Percentiles rank a stretch among this genome's conserved stretches.
These are phyloP conservation scores for Phytoseiulus persimilis DNA, from an alignment of 2,888 invertebrate species.

Conservation along the genomic window DNA sequence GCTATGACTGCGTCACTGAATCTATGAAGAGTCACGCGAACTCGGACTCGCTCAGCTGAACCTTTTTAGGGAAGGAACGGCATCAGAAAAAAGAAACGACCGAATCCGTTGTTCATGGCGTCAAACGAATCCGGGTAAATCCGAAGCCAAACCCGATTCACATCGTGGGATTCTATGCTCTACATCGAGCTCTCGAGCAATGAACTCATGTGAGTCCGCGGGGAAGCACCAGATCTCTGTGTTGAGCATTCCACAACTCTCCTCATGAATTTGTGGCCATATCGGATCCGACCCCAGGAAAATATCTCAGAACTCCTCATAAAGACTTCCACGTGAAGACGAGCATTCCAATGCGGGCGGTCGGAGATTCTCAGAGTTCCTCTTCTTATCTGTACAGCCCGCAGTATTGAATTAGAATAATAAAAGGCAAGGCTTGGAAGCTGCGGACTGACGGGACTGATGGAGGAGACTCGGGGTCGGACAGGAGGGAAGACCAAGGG, in stretches of 20 bases:
- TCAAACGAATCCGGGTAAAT: background rate
- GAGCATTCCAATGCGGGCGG: no score
- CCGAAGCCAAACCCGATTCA: background rate
- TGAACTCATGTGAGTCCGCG: background rate
- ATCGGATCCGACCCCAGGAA: no score
- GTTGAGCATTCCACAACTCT: background rate
- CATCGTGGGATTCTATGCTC: background rate
- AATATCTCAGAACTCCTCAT: no score
- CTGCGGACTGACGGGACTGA: background rate
- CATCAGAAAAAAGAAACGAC: background rate
- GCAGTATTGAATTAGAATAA: background rate
- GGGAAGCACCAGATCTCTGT: no score
- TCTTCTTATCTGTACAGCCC: no score
- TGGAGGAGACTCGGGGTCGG: background rate
- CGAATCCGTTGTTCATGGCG: background rate
- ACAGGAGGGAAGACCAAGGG: background rate
- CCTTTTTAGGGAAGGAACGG: background rate
- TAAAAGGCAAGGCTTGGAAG: background rate
- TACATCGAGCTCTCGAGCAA: background rate
- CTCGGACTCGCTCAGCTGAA: background rate
- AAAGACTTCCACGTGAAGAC: no score
- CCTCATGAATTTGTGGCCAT: background rate
- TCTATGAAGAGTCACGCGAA: background rate
- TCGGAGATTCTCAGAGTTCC: no score
- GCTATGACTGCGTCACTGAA: background rate